Percentiles rank a stretch among this genome's conserved stretches.
Conservation (phyloP, 2,113 vertebrate genomes). For the Phrynocephalus versicolor region DNA sequence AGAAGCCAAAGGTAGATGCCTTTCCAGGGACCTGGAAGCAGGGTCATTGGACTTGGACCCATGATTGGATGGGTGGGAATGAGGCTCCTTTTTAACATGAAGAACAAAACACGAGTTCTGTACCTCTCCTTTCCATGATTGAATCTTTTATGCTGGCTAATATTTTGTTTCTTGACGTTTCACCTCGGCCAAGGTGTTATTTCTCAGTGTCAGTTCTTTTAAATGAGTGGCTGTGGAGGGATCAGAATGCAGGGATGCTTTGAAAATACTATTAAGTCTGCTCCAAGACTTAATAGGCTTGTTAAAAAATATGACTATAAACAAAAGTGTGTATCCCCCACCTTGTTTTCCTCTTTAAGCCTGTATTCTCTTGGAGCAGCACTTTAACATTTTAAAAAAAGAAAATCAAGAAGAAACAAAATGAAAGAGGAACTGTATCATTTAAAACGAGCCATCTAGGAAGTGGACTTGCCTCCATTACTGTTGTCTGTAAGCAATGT, state of each 20-base stretch:
- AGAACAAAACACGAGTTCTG: not conserved
- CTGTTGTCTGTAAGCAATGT: slow-evolving; percentile 60
- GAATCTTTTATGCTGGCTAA: not conserved
- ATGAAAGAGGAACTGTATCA: slow-evolving; percentile 57
- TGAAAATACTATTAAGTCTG: not conserved
- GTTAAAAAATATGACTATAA: not conserved
- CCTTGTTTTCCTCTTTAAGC: not conserved
- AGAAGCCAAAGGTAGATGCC: not conserved
- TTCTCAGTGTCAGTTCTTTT: not conserved
- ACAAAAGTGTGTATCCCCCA: not conserved
- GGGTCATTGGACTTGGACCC: not conserved
- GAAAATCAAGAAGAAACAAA: not conserved
- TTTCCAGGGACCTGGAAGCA: not conserved
- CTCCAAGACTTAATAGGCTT: not conserved
- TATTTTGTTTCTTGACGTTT: not conserved
- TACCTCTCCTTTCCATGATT: too few relatives aligned
- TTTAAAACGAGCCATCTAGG: slow-evolving; percentile 37
- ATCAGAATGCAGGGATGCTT: not conserved
- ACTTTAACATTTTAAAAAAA: not conserved
- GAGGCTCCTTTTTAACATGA: not conserved
- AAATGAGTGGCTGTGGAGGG: too few relatives aligned
- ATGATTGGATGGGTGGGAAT: not conserved
- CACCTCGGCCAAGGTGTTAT: too few relatives aligned
- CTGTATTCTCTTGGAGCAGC: not conserved
- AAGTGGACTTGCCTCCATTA: slow-evolving; percentile 53